Evolutionary conservation across 2,113 vertebrate species (phyloP).

Genomic region (Acrocephalus kingi): DNA sequence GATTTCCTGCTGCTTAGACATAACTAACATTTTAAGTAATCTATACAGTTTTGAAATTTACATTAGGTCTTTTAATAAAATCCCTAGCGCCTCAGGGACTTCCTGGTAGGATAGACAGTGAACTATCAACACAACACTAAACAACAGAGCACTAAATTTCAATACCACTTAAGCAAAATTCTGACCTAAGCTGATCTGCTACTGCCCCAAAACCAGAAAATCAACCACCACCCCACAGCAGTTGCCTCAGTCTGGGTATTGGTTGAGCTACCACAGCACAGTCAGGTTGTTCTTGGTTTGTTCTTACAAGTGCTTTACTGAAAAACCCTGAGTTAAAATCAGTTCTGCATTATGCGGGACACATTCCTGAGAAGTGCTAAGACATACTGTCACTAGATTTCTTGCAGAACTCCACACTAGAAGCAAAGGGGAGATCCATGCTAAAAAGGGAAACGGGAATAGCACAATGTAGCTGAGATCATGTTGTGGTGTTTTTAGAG

Average conservation of each 20-base stretch:
- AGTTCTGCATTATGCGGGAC: background rate
- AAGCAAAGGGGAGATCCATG: constrained; percentile 26
- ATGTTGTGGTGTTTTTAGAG: constrained; percentile 28
- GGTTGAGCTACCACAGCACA: background rate
- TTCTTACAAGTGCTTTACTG: background rate
- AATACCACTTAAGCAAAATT: background rate
- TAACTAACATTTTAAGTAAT: constrained; percentile 63
- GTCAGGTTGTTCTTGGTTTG: background rate
- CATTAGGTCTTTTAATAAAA: constrained; percentile 63
- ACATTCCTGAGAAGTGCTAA: constrained; percentile 30
- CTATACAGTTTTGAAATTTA: constrained; percentile 67
- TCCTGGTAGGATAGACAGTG: background rate
- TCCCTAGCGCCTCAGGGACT: constrained; percentile 26
- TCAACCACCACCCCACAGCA: background rate
- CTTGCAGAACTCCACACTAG: constrained; percentile 21
- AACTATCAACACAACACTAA: background rate
- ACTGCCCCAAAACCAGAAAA: background rate
- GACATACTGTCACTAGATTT: background rate
- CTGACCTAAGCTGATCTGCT: background rate
- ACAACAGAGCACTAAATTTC: background rate
- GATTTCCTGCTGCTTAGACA: constrained; percentile 53
- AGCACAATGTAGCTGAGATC: constrained; percentile 4
- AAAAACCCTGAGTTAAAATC: constrained; percentile 16
- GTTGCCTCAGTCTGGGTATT: background rate
- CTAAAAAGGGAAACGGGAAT: constrained; percentile 34